These are phyloP conservation scores for Cylloceria caligata DNA, from an alignment of 2,888 invertebrate genomes.

Conservation along the genomic window DNA sequence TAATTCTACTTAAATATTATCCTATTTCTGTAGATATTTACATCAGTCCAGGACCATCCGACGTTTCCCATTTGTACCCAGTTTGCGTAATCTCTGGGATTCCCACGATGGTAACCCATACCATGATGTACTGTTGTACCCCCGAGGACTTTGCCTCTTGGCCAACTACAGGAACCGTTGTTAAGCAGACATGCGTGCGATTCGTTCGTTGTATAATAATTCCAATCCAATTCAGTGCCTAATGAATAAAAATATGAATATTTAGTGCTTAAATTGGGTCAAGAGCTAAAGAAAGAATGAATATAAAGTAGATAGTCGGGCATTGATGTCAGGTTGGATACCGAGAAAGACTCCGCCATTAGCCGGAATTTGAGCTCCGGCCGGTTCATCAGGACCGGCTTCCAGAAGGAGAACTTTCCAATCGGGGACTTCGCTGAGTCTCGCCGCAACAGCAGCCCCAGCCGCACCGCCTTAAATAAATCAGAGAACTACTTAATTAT, in stretches of 20 bases:
- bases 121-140: constrained; percentile 91
- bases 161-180: constrained; percentile 87
- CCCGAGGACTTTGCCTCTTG: constrained; percentile 90
- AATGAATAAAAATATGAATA: neutral
- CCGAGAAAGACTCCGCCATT: constrained; percentile 74
- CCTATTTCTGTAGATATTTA: constrained; percentile 57
- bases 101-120: constrained; percentile 94
- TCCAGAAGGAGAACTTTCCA: constrained; percentile 89
- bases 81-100: constrained; percentile 89
- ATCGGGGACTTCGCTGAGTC: constrained; percentile 87
- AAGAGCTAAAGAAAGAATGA: too few relatives aligned
- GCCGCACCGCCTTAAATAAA: constrained; percentile 86
- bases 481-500: neutral
- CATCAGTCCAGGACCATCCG: constrained; percentile 91
- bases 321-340: constrained; percentile 53
- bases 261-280: too few relatives aligned
- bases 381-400: constrained; percentile 90
- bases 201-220: constrained; percentile 88
- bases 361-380: constrained; percentile 84
- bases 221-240: constrained; percentile 88
- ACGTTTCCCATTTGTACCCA: constrained; percentile 90
- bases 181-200: constrained; percentile 86
- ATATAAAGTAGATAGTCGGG: too few relatives aligned
- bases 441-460: constrained; percentile 87
- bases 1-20: neutral